Evolutionary conservation across 2,888 invertebrate species (phyloP).

Genomic region (Drosophila mettleri): DNA sequence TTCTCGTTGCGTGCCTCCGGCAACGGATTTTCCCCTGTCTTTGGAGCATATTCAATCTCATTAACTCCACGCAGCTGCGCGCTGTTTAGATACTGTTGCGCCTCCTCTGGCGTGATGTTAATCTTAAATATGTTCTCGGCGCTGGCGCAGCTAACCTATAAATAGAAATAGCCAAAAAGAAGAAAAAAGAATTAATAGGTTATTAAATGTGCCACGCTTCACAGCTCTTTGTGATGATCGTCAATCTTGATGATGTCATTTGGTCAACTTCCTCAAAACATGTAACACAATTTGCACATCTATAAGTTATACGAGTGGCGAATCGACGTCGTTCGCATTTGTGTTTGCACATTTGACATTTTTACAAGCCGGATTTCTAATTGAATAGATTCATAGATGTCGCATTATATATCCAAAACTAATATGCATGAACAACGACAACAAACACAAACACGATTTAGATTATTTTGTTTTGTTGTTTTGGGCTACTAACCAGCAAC

Average conservation of each 20-base stretch:
- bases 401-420: slow-evolving; percentile 32
- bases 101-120: slow-evolving; percentile 86
- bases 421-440: slow-evolving; percentile 20
- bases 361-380: slow-evolving; percentile 71
- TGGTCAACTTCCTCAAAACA: slow-evolving; percentile 20
- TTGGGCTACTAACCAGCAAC: slow-evolving; percentile 78
- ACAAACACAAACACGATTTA: slow-evolving; percentile 11
- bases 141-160: slow-evolving; percentile 62
- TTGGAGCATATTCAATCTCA: slow-evolving; percentile 86
- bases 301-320: slow-evolving; percentile 6
- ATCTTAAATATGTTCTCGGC: slow-evolving; percentile 86
- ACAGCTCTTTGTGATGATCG: slow-evolving; percentile 7
- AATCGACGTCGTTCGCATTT: not conserved
- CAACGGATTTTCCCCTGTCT: slow-evolving; percentile 86
- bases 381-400: slow-evolving; percentile 39
- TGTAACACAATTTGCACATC: slow-evolving; percentile 45
- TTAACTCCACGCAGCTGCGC: slow-evolving; percentile 84
- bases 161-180: not conserved
- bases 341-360: slow-evolving; percentile 70
- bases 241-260: slow-evolving; percentile 65
- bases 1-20: slow-evolving; percentile 83
- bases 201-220: slow-evolving; percentile 42
- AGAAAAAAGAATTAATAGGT: slow-evolving; percentile 14
- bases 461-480: slow-evolving; percentile 7
- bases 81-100: slow-evolving; percentile 82